Evolutionary conservation across 2,888 invertebrate genomes (phyloP), one percentile per base, ranked within the genome.

Genomic region (Eulithis testata): DNA sequence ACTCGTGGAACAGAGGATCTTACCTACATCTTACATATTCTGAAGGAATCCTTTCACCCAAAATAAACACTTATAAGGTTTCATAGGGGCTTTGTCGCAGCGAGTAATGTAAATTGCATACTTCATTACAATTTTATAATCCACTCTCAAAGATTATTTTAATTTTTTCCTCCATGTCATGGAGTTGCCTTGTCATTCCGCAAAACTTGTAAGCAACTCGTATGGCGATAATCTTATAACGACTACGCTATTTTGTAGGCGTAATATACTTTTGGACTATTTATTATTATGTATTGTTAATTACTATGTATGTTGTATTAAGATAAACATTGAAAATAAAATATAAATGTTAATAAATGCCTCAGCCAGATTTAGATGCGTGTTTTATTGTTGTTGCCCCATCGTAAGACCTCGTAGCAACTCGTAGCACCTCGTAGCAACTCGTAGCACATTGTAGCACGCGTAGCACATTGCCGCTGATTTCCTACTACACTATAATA

Each of bases 311-410:
- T 93, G 92, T 93, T 93, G 92, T 93, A 93, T 88, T 92, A 91
- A 92, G 91, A 90, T 91, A 89, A 90, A 91, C 89, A 88, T 79
- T 84, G 84, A 90, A 91, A 90, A 91, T 87, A 82, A 87, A 89
- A 90, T 89, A 90, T 93, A 91, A 93, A 93, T 92, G 93, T 93
- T 93, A 93, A 91, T 93, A 93, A 93, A 93, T 93, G 93, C 93
- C 93, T 93, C 93, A 93, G 93, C 93, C 93, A 93, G 89, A 63
- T 90, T 82, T 82, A 83, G 52, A 81, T 65, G 73, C 71, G 81
- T 81, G 84, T 88, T 89, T 86, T 74, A 69, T 66, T 59, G 54
- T 60, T 11, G 47, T 57, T 27, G 49, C 1, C 4, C 11, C 14
- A 21, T 11, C 53, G 56, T 55, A 66, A 47, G 50, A 40, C 40